Base-by-base conservation (phyloP, 2,797 vertebrate genomes). In the Mormyrus proboscirostris region DNA sequence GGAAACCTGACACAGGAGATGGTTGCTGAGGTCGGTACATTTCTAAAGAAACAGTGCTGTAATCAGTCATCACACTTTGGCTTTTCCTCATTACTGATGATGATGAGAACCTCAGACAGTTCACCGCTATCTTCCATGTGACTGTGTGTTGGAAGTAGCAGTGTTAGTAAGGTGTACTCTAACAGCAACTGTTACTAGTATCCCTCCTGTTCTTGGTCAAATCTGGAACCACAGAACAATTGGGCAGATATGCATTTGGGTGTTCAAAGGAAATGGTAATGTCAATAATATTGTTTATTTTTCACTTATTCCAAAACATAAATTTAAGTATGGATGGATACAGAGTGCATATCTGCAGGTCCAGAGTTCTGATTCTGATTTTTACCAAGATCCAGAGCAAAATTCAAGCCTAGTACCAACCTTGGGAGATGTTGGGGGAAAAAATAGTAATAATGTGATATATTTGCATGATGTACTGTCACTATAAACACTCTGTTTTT, bases 1-100 rank as follows among this genome's bases (percentile, higher is more conserved):
- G 96, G 97, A 79, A 98, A 98, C 93, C 88, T 99, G 91, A 97
- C 97, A 0, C 96, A 96, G 93, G 98, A 99, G 95, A 99, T 99
- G 89, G 94, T 95, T 41, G 94, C 96, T 0, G 96, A 96, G 95
- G 99, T 99, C 94, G 94, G 92, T 89, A 3, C 14, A 2, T 86
- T 84, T 87, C 87, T 53, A 7, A 9, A 79, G 2, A 19, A 19
- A 2, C 38, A 5, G 7, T 38, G 73, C 73, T 16, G 33, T 19
- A 44, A 9, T 41, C 33, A 79, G 73, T 14, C 65, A 38, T 73
- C 4, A 0, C 65, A 73, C 29, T 73, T 73, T 33, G 12, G 29
- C 29, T 73, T 38, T 12, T 33, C 65, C 22, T 8, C 59, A 29
- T 65, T 65, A 10, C 22, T 62, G 57, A 25, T 62, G 57, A 57